Evolutionary conservation across 2,888 invertebrate genomes (phyloP), one percentile per base, ranked within the genome.

Genomic region (Adineta ricciae): DNA sequence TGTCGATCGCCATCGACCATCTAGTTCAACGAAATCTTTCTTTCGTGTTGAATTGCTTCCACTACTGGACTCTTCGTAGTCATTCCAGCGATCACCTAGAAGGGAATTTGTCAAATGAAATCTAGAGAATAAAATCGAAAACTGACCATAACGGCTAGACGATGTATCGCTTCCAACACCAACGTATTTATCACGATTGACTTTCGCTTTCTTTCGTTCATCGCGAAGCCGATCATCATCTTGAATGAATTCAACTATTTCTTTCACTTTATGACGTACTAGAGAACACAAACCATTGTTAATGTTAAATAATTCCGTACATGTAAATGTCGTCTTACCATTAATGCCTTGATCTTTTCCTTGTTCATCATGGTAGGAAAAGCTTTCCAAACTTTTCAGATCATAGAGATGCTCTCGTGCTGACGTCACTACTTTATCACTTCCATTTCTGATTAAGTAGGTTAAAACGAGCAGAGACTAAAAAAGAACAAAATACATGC

Each of bases 351-450:
- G 97, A 91, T 98, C 98, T 91, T 96, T 96, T 78, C 92, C 92
- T 86, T 91, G 89, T 88, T 99, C 99, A 91, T 99, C 99, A 27
- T 95, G 93, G 89, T 93, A 96, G 46, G 96, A 94, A 91, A 95
- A 99, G 92, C 95, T 96, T 92, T 99, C 98, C 83, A 99, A 92
- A 1, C 95, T 94, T 87, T 97, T 93, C 87, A 99, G 92, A 91
- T 99, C 98, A 91, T 97, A 99, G 87, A 98, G 94, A 91, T 99
- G 98, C 91, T 99, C 99, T 86, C 97, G 92, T 0, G 98, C 95
- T 56, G 96, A 96, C 16, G 97, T 96, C 24, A 99, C 97, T 78
- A 98, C 98, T 83, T 98, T 92, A 91, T 99, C 99, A 0, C 97
- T 97, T 0, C 93, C 93, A 92, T 99, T 98, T 87, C 95, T 93